Base-by-base conservation (phyloP, 2,888 invertebrate species). In the Drosophila nr. fundita region DNA sequence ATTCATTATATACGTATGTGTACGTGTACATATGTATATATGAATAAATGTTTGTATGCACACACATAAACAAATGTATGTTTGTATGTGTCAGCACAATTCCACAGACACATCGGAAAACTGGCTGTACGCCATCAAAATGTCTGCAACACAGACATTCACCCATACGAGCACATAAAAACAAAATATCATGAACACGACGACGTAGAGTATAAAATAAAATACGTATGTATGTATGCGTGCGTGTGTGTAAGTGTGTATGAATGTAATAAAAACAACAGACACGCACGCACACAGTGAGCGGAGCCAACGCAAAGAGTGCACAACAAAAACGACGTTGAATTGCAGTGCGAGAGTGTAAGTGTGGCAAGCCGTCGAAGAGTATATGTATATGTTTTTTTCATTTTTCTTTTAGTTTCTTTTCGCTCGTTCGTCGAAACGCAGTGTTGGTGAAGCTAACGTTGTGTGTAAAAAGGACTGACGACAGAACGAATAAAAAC, bases 111-210 rank as follows among this genome's bases (percentile, higher is more conserved):
- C 68, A 80, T 79, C 70, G 81, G 81, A 90, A 89, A 89, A 90
- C 90, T 89, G 90, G 90, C 88, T 83, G 76, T 80, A 72, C 81
- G 90, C 89, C 89, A 89, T 86, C 72, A 81, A 76, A 83, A 68
- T 73, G 78, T 87, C 80, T 77, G 71, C 75, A 75, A 68, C 70
- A 82, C 84, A 78, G 71, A 70, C 74, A 68, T 62, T 75, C 74
- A 75, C 76, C 34, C 67, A 84, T 38, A 78, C 83, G 36, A 68
- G 27, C 32, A 62, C 59, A 66, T 27, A 55, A 58, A 50, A 49
- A 49, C 67, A 70, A 74, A 70, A 68, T 60, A 67, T 70, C 68
- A 66, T 63, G 77, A 66, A 72, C 38, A 72, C 69, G 45, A 67
- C 66, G 65, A 55, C 74, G 55, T 38, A 55, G 36, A 65, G 65